Evolutionary conservation across 2,113 vertebrate genomes (phyloP), one percentile per base, ranked within the genome.

Genomic region (Salvelinus fontinalis): DNA sequence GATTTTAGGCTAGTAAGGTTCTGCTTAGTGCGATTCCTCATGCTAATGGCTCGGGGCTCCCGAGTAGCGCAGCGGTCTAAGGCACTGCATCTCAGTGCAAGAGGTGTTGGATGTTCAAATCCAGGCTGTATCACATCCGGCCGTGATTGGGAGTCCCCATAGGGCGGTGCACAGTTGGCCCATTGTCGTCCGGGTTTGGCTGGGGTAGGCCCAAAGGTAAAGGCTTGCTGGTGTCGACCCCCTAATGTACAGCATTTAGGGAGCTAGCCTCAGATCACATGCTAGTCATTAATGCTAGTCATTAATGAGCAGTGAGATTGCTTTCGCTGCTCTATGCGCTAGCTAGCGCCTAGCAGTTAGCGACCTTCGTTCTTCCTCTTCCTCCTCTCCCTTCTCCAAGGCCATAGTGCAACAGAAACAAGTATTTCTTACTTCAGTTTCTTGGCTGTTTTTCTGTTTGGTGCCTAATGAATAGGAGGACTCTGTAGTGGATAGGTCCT

Each of bases 11-110:
- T 51, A 16, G 49, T 3, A 16, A 51, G 49, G 14, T 51, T 51
- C 49, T 14, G 11, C 49, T 51, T 51, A 16, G 49, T 51, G 65
- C 75, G 49, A 86, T 89, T 79, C 80, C 83, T 87, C 77, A 85
- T 6, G 29, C 49, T 72, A 85, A 87, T 87, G 79, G 77, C 84
- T 85, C 80, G 84, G 34, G 34, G 34, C 34, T 7, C 6, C 34
- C 6, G 34, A 34, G 6, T 7, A 7, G 34, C 34, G 6, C 34
- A 34, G 34, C 34, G 34, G 34, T 34, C 34, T 34, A 34, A 34
- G 6, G 34, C 34, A 7, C 34, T 34, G 34, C 34, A 34, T 34
- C 34, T 34, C 34, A 34, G 34, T 34, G 34, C 34, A 34, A 34
- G 34, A 34, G 6, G 34, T 1, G 34, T 34, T 34, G 34, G 29